Evolutionary conservation across 2,113 vertebrate species (phyloP).

Genomic region (Syrrhaptes paradoxus): DNA sequence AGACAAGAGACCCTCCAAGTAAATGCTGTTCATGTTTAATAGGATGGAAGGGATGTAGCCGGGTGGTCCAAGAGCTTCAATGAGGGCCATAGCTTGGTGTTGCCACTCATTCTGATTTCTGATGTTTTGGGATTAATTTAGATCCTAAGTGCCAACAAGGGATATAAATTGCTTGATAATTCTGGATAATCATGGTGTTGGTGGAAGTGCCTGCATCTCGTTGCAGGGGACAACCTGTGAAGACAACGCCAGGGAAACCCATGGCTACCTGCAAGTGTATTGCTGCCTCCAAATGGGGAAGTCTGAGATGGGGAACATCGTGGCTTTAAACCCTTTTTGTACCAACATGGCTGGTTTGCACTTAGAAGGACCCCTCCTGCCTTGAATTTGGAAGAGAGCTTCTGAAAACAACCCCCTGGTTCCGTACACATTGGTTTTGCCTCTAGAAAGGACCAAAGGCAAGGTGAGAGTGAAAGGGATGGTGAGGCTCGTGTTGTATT

Average conservation of each 20-base stretch:
- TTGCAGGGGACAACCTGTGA: neutral
- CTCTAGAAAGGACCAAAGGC: neutral
- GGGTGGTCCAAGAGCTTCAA: neutral
- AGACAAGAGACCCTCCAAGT: neutral
- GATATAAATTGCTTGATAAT: neutral
- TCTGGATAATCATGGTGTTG: neutral
- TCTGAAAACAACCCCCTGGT: neutral
- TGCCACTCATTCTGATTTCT: neutral
- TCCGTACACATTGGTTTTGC: rapidly evolving
- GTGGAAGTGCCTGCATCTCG: neutral
- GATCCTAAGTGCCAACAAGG: neutral
- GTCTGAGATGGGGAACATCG: neutral
- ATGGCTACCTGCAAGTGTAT: neutral
- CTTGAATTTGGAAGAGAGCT: neutral
- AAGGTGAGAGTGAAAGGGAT: neutral
- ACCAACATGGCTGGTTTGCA: neutral
- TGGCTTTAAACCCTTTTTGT: neutral
- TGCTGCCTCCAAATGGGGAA: neutral
- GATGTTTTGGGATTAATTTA: neutral
- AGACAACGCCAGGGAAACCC: neutral
- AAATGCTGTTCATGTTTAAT: neutral
- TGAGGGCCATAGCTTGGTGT: neutral
- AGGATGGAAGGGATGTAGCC: rapidly evolving
- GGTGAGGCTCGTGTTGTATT: rapidly evolving
- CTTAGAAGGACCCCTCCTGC: neutral